phyloP scores from a whole-genome alignment of 1,140 invertebrate species.

The Lepidurus couesii region DNA sequence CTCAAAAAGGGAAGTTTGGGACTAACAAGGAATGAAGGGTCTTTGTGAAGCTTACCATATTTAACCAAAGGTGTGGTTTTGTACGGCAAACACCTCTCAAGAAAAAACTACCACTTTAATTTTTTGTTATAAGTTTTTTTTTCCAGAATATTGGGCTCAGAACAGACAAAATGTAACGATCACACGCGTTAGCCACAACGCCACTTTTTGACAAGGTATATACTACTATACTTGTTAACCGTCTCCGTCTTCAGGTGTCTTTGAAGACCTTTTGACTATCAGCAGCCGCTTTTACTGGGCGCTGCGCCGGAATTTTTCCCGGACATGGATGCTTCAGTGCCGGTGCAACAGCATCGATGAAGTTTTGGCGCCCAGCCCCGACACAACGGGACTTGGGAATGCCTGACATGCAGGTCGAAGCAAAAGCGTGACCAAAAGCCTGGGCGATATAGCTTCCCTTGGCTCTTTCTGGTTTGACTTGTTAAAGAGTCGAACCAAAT shows the following conservation, averaged over 20 bases:
- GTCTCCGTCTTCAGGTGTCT: constrained; percentile 3
- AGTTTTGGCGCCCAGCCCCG: constrained; percentile 12
- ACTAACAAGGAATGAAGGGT: not conserved
- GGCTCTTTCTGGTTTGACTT: not conserved
- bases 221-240: not conserved
- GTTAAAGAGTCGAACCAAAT: not conserved
- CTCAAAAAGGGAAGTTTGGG: not conserved
- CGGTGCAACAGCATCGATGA: constrained; percentile 16
- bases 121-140: too few relatives aligned
- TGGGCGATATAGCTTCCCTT: not conserved
- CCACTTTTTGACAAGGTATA: not conserved
- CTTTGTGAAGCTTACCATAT: not conserved
- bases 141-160: too few relatives aligned
- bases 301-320: not conserved
- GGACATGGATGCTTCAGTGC: constrained; percentile 17
- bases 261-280: not conserved
- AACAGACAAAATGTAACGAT: not conserved
- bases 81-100: too few relatives aligned
- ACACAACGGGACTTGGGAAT: constrained; percentile 17
- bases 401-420: constrained; percentile 20
- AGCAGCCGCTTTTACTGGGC: constrained; percentile 13
- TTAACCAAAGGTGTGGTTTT: too few relatives aligned
- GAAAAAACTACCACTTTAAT: too few relatives aligned
- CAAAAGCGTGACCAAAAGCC: constrained; percentile 15
- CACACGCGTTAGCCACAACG: not conserved